Conservation (phyloP, 2,797 vertebrate species). For the Pangasius larnaudii region DNA sequence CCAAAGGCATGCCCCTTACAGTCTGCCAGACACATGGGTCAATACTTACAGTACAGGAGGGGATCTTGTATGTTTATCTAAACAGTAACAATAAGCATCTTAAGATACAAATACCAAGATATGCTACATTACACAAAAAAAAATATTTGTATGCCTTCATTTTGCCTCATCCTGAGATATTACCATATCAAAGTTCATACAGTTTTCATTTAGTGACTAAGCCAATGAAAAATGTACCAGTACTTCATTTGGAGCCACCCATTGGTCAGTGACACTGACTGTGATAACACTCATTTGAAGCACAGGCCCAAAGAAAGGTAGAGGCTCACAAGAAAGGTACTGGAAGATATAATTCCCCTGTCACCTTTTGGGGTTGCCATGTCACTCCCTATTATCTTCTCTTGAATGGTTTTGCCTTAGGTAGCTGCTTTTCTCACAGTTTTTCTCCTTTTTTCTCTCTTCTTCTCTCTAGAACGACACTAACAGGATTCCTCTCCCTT, state of each 20-base stretch:
- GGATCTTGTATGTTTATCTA: not conserved
- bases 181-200: not conserved
- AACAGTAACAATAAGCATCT: constrained; percentile 26
- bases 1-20: constrained; percentile 64
- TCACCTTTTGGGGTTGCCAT: constrained; percentile 46
- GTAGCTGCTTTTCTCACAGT: not conserved
- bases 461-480: not conserved
- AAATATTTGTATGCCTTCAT: not conserved
- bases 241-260: constrained; percentile 24
- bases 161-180: not conserved
- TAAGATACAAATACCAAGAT: not conserved
- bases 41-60: constrained; percentile 17
- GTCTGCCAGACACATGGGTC: constrained; percentile 32
- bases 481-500: constrained; percentile 6
- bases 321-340: constrained; percentile 31
- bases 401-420: constrained; percentile 48
- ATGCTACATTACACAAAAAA: not conserved
- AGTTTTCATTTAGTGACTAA: not conserved
- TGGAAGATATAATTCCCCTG: constrained; percentile 51
- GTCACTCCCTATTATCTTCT: constrained; percentile 52
- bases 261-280: constrained; percentile 40
- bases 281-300: constrained; percentile 37
- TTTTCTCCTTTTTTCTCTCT: constrained; percentile 22
- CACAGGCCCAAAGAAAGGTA: not conserved
- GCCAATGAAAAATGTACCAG: not conserved